phyloP scores from a whole-genome alignment of 2,797 vertebrate genomes.

The Danio kyathit region DNA sequence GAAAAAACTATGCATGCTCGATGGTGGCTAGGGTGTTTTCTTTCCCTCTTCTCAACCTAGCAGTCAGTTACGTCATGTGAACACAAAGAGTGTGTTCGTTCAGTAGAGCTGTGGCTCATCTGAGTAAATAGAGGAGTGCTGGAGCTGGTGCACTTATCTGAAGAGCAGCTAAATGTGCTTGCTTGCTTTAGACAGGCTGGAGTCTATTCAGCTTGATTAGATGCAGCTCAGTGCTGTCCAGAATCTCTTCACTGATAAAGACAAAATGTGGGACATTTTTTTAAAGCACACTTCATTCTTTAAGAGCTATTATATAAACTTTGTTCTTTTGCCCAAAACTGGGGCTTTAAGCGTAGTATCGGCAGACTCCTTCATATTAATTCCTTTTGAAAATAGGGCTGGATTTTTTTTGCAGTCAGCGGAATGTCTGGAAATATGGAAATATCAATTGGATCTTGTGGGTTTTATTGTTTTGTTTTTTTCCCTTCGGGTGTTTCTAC shows the following conservation, averaged over 20 bases:
- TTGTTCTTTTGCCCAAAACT: conserved; percentile 24
- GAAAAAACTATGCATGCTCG: conserved; percentile 61
- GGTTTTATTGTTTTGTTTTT: no score
- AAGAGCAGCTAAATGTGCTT: conserved; percentile 56
- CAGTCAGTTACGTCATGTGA: conserved; percentile 73
- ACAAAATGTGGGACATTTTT: conserved; percentile 60
- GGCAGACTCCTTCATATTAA: conserved; percentile 1
- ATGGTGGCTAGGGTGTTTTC: conserved; percentile 54
- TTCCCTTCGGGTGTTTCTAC: not conserved
- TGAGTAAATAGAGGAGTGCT: conserved; percentile 53
- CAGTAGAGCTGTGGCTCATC: conserved; percentile 55
- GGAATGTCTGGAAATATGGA: conserved; percentile 18
- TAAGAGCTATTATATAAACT: not conserved
- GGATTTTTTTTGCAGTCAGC: conserved; percentile 12
- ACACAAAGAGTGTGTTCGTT: conserved; percentile 60
- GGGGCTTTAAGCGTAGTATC: conserved; percentile 7
- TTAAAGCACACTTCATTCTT: conserved; percentile 5
- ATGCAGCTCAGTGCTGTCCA: conserved; percentile 27
- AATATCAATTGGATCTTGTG: conserved; percentile 24
- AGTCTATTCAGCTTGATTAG: conserved; percentile 56
- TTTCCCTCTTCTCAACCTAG: conserved; percentile 57
- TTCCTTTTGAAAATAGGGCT: conserved; percentile 4
- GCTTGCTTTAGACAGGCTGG: conserved; percentile 52
- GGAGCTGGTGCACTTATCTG: conserved; percentile 55
- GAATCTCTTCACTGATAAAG: conserved; percentile 50